Evolutionary conservation across 2,113 vertebrate genomes (phyloP).

Genomic region (Lonchura striata): DNA sequence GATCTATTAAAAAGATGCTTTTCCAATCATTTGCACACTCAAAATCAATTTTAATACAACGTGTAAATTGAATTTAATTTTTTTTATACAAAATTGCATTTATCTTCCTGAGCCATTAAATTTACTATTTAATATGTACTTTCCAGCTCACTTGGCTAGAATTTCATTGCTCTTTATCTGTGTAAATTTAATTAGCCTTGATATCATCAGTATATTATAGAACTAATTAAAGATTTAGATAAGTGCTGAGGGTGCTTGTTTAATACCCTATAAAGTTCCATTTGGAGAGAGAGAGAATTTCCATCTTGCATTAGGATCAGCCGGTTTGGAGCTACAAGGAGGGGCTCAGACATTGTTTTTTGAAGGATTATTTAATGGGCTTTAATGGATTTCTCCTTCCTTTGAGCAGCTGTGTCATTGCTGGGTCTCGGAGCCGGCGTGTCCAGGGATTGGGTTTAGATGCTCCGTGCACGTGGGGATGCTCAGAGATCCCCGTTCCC

Average conservation of each 20-base stretch:
- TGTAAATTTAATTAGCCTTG: constrained; percentile 87
- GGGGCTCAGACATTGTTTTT: constrained; percentile 39
- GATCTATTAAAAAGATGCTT: constrained; percentile 65
- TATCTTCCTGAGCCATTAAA: constrained; percentile 79
- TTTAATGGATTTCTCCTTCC: constrained; percentile 61
- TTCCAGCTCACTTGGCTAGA: constrained; percentile 82
- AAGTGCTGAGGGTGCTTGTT: constrained; percentile 81
- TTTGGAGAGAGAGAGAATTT: constrained; percentile 72
- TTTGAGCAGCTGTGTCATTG: constrained; percentile 68
- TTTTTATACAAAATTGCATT: constrained; percentile 71
- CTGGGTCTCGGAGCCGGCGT: not conserved
- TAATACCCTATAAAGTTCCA: constrained; percentile 77
- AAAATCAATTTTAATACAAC: constrained; percentile 77
- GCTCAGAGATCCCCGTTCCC: not conserved
- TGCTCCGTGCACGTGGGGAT: rapidly evolving
- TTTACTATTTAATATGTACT: constrained; percentile 79
- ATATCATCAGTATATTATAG: constrained; percentile 86
- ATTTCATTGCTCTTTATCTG: constrained; percentile 83
- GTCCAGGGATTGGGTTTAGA: not conserved
- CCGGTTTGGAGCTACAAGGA: constrained; percentile 11
- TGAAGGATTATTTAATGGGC: constrained; percentile 56
- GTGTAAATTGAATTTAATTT: constrained; percentile 78
- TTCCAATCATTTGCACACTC: constrained; percentile 76
- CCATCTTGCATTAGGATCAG: constrained; percentile 49
- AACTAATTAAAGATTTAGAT: constrained; percentile 89